Evolutionary conservation across 2,888 invertebrate species (phyloP).

Genomic region (Yponomeuta cagnagella): DNA sequence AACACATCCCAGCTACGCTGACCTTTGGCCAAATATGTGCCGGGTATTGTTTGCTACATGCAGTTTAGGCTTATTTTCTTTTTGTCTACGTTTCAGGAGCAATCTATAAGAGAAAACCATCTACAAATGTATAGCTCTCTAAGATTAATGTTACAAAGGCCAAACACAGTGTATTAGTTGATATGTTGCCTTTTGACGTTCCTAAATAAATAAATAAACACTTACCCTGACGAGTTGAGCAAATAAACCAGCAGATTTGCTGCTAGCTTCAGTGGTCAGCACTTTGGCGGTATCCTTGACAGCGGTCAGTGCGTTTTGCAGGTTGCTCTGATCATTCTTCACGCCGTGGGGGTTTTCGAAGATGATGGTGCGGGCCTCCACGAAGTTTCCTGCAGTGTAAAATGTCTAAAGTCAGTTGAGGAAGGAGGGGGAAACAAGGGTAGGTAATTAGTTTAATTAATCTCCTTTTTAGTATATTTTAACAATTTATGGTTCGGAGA

Average conservation of each 20-base stretch:
- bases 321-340: constrained; percentile 60
- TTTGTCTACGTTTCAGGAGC: no score
- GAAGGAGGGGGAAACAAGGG: no score
- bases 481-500: no score
- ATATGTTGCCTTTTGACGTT: neutral
- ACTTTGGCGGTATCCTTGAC: constrained; percentile 79
- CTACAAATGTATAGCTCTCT: neutral
- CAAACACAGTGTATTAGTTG: neutral
- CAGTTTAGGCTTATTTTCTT: no score
- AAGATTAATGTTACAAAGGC: neutral
- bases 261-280: constrained; percentile 76
- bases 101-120: no score
- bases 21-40: no score
- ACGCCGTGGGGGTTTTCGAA: constrained; percentile 82
- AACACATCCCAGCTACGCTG: no score
- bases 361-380: constrained; percentile 76
- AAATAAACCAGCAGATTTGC: constrained; percentile 81
- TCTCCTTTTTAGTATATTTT: no score
- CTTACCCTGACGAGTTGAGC: constrained; percentile 78
- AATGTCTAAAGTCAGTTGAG: neutral
- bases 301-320: constrained; percentile 72
- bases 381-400: constrained; percentile 44
- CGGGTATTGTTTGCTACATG: no score
- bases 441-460: no score
- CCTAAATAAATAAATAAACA: neutral